Conservation (phyloP, 2,113 vertebrate species). For the Malurus elegans region DNA sequence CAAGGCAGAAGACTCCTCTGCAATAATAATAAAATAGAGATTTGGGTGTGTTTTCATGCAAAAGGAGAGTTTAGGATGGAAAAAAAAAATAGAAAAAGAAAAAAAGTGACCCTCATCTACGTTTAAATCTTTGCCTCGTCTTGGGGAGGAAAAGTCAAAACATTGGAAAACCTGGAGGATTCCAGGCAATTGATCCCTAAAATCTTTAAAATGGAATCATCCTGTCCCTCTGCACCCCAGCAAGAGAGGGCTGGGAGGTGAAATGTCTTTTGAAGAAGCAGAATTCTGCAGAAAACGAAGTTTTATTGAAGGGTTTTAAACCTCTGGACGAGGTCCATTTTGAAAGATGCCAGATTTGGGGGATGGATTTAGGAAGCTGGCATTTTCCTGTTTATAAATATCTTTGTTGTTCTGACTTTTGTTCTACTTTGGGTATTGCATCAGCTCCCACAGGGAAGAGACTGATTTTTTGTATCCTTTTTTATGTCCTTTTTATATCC, state of each 20-base stretch:
- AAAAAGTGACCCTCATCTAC: neutral
- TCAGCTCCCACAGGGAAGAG: neutral
- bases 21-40: neutral
- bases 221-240: neutral
- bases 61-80: neutral
- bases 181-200: neutral
- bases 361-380: neutral
- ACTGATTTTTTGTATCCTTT: neutral
- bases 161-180: neutral
- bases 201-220: neutral
- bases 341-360: neutral
- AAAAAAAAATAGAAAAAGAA: neutral
- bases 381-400: slow-evolving; percentile 14
- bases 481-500: neutral
- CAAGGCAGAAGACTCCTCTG: neutral
- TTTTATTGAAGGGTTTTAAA: neutral
- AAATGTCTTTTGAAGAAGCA: neutral
- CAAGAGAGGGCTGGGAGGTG: neutral
- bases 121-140: neutral
- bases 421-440: neutral
- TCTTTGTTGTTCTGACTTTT: slow-evolving; percentile 17
- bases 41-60: neutral
- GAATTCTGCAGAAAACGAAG: neutral
- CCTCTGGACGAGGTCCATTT: neutral
- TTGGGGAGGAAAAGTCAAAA: neutral